A percentile compares a stretch with the other conserved stretches of the same genome.
phyloP scores from a whole-genome alignment of 2,888 invertebrate species.

The Pteria penguin region DNA sequence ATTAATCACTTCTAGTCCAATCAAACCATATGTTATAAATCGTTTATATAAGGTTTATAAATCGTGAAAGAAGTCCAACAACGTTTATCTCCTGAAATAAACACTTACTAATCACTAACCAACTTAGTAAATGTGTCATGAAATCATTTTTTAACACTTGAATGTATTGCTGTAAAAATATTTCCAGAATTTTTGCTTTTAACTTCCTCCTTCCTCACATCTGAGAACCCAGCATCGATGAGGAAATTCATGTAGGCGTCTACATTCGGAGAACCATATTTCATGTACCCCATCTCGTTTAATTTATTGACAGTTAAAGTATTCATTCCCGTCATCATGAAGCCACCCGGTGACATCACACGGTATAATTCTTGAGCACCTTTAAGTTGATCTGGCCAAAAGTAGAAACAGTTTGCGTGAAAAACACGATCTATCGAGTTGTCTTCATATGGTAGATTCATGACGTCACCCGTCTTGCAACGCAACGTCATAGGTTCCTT shows the following conservation, averaged over 20 bases:
- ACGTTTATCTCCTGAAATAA: no score
- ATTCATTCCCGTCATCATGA: conserved; percentile 64
- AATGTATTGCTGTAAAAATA: no score
- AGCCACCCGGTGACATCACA: conserved; percentile 67
- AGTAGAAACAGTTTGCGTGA: conserved; percentile 74
- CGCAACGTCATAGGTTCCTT: no score
- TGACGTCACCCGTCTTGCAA: no score
- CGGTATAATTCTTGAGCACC: conserved; percentile 63
- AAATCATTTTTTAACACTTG: no score
- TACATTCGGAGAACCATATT: conserved; percentile 59
- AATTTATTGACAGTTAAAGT: conserved; percentile 39
- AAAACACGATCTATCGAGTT: conserved; percentile 69
- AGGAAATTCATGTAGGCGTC: conserved; percentile 65
- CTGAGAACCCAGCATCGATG: conserved; percentile 61
- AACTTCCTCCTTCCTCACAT: conserved; percentile 58
- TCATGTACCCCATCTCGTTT: conserved; percentile 49
- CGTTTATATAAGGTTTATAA: no score
- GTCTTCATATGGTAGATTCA: conserved; percentile 58
- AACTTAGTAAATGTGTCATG: no score
- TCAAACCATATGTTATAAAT: no score
- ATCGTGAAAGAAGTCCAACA: no score
- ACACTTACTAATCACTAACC: no score
- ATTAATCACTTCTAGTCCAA: no score
- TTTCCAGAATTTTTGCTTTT: no score
- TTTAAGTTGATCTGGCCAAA: conserved; percentile 65